Base-by-base conservation (phyloP, 2,113 vertebrate genomes). In the Engystomops pustulosus region DNA sequence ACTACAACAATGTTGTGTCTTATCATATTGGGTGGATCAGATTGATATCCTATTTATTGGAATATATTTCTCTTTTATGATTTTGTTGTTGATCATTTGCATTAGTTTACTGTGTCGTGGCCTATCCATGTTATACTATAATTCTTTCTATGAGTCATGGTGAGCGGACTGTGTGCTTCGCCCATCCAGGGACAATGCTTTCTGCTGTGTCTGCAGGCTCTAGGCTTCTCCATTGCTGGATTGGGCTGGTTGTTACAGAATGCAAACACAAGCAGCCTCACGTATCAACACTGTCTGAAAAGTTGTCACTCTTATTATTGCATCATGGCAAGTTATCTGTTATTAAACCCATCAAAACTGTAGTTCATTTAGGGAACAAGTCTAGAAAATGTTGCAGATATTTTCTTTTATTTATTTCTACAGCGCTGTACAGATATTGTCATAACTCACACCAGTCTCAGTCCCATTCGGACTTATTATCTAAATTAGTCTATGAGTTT, bases 171-270 rank as follows among this genome's bases (percentile, higher is more conserved):
- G 30, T 58, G 51, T 51, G 38, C 10, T 25, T 58, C 15, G 25
- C 17, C 45, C 51, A 71, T 58, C 32, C n/a, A 20, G 20, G 6
- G 34, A 27, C 10, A 38, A 44, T 74, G 67, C 49, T 67, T 67
- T 75, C 45, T 67, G 38, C 41, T 62, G 25, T 65, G 70, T 62
- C 53, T 83, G 81, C 41, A 67, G 38, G 70, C 27, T 44, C 18
- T 53, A n/a, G 53, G 25, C 55, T 79, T 44, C 58, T 20, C 12
- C 25, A 23, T 6, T 11, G 7, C 6, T 27, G 53, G 23, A 62
- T 25, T 36, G 49, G 38, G 18, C 36, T 60, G 36, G 20, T 20
- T 60, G n/a, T 41, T 32, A 70, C 10, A 23, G 55, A 17, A 32
- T 18, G n/a, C n/a, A 3, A 65, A 18, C 30, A 7, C 30, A 17